Conservation (phyloP, 2,113 vertebrate genomes). For the Strix aluco region DNA sequence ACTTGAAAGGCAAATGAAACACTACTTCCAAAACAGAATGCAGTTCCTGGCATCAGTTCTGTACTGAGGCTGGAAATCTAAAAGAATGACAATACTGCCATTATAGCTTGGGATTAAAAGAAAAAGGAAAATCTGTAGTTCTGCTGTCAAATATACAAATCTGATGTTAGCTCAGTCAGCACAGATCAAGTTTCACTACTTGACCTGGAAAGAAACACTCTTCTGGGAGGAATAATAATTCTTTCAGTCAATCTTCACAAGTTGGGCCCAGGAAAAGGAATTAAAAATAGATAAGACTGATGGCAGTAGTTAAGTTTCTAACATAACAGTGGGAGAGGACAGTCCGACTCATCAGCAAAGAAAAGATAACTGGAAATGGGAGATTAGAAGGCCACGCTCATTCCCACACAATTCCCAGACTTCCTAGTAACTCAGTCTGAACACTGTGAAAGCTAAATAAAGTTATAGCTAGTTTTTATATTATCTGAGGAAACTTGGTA, state of each 20-base stretch:
- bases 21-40: background rate
- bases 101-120: background rate
- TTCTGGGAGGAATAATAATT: background rate
- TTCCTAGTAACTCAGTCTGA: background rate
- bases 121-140: background rate
- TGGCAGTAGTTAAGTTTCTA: background rate
- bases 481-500: background rate
- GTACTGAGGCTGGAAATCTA: background rate
- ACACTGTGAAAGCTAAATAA: background rate
- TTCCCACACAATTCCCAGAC: conserved; percentile 23
- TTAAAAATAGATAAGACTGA: conserved; percentile 11
- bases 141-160: background rate
- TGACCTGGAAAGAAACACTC: background rate
- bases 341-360: conserved; percentile 1
- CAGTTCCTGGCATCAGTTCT: background rate
- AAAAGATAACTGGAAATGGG: background rate
- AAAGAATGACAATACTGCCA: background rate
- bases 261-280: background rate
- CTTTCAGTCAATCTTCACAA: background rate
- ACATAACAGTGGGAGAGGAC: background rate
- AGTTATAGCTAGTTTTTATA: background rate
- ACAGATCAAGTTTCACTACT: background rate
- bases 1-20: background rate
- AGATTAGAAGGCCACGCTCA: background rate
- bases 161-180: background rate